A percentile compares a stretch with the other conserved stretches of the same genome.
Evolutionary conservation across 2,113 vertebrate species (phyloP).

Genomic region (Calidris pygmaea): DNA sequence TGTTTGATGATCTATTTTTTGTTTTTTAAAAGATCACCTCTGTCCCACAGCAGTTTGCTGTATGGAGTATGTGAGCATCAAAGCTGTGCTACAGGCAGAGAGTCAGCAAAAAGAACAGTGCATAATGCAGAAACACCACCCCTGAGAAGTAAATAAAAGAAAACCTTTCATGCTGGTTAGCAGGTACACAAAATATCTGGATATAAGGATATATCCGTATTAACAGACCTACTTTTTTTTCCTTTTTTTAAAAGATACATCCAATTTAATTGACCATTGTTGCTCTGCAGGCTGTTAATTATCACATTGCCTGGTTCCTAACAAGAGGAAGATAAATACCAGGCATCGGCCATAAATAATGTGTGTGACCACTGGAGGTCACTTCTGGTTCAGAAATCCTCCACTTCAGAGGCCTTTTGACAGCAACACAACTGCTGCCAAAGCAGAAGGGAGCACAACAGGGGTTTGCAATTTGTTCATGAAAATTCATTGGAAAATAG

Average conservation of each 20-base stretch:
- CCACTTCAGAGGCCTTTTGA: not conserved
- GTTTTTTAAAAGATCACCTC: not conserved
- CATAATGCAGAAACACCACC: not conserved
- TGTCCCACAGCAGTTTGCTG: not conserved
- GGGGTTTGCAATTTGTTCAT: not conserved
- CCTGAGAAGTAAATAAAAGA: not conserved
- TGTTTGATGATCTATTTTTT: not conserved
- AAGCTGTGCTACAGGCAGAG: not conserved
- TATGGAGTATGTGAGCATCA: not conserved
- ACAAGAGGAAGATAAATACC: not conserved
- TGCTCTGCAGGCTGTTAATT: not conserved
- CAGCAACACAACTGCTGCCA: not conserved
- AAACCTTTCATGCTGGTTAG: not conserved
- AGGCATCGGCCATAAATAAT: not conserved
- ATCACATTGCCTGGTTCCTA: not conserved
- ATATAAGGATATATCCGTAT: not conserved
- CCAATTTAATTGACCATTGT: not conserved
- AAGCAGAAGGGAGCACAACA: not conserved
- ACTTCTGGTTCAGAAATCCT: slow-evolving; percentile 35
- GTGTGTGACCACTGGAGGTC: slow-evolving; percentile 51
- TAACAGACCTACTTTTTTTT: not conserved
- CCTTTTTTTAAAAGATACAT: not conserved
- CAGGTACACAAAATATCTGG: not conserved
- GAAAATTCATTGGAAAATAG: not conserved
- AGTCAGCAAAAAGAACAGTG: not conserved